These are phyloP conservation scores for Diogma glabrata DNA, from an alignment of 2,888 invertebrate genomes.

Conservation along the genomic window DNA sequence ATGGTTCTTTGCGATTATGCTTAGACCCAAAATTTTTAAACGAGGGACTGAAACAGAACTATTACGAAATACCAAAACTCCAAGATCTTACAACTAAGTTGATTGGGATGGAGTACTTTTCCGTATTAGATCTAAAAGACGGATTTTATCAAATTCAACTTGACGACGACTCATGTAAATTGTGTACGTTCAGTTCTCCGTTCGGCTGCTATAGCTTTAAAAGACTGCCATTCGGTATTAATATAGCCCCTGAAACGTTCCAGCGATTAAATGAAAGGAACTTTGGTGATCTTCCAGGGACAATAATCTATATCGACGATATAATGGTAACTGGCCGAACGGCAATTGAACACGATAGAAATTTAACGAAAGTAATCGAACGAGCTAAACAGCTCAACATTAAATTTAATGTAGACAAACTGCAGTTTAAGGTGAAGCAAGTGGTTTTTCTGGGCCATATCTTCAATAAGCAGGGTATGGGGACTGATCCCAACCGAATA, in stretches of 20 bases:
- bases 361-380: slow-evolving; percentile 12
- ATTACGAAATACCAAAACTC: background rate
- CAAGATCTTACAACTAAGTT: background rate
- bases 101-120: background rate
- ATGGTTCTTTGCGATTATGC: background rate
- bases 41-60: background rate
- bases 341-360: slow-evolving; percentile 14
- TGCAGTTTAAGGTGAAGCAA: slow-evolving; percentile 13
- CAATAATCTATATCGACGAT: slow-evolving; percentile 16
- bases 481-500: background rate
- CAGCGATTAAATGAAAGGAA: background rate
- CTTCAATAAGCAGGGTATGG: slow-evolving; percentile 10
- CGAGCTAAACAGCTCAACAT: slow-evolving; percentile 11
- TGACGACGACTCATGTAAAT: no score
- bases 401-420: slow-evolving; percentile 14
- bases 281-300: background rate
- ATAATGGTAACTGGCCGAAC: slow-evolving; percentile 12
- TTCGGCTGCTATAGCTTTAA: background rate
- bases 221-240: background rate
- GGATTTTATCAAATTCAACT: no score
- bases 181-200: background rate
- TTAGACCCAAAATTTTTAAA: background rate
- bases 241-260: background rate
- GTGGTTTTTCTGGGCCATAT: slow-evolving; percentile 16
- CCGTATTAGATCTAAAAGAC: no score